Evolutionary conservation across 2,888 invertebrate genomes (phyloP), one percentile per base, ranked within the genome.

Genomic region (Ernsta delagoae): DNA sequence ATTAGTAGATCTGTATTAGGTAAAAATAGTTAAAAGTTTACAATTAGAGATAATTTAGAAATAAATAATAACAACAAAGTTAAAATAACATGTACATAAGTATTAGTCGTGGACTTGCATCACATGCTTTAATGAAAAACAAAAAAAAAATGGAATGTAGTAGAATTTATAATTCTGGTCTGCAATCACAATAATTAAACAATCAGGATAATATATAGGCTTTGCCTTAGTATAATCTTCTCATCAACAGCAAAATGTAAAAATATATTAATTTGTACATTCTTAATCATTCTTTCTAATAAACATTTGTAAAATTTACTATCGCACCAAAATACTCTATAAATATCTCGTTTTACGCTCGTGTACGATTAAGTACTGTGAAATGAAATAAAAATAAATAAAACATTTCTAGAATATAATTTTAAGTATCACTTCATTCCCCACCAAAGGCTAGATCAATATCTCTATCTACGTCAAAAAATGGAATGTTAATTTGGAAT

Each of bases 261-360:
- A 92, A 92, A 92, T 92, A 92, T 92, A 91, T 91, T 91, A 92
- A 90, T 92, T 92, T 92, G 92, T 93, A 93, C 92, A 93, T 83
- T 91, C 83, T 90, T 84, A 83, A 82, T 83, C 82, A 85, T 86
- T 83, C 81, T 79, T 82, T 86, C 85, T 83, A 85, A 84, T 83
- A 89, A 90, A 91, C 87, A 89, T 90, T 92, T 92, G 91, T 92
- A 92, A 83, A 92, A 90, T 92, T 92, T 84, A 86, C 90, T 91
- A 92, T 89, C 91, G 93, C 92, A 92, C 93, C 93, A 92, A 90
- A 89, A 92, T 91, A 90, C 85, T 88, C 86, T 89, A 85, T 85
- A 87, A 83, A 79, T 79, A 87, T 81, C 75, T 69, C 80, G 83
- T 83, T 82, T 82, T 77, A 75, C 85, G 84, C 85, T 83, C 80